Base-by-base conservation (phyloP, 2,113 vertebrate species). In the Coreoperca whiteheadi region DNA sequence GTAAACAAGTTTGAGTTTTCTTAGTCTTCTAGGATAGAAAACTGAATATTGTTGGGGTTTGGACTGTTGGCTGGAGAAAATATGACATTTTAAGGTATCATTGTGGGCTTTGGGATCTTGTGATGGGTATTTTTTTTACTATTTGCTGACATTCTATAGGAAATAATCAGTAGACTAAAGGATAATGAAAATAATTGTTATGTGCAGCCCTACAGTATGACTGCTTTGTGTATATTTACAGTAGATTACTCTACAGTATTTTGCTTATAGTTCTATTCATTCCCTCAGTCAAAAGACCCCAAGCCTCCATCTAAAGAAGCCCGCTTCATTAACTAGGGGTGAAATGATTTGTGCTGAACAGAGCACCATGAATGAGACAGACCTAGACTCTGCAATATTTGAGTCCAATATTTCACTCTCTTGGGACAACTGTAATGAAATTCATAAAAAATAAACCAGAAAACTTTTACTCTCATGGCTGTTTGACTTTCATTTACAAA, bases 401-500 rank as follows among this genome's bases (percentile, higher is more conserved):
- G 9, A 80, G 6, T 64, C 46, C 32, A 34, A 34, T 80, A 74
- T 61, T 16, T 75, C 25, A n/a, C 48, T 79, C 51, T 37, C 63
- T 46, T 32, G 30, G 4, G 15, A 69, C 18, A 6, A 43, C 51
- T 1, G 2, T 65, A 70, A 85, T 79, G 56, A 70, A 56, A 84
- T 79, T 65, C 50, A 76, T 48, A 79, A 60, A 51, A 81, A 39
- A 8, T 16, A 16, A 77, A 69, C 6, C 34, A 61, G 53, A 53
- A 74, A 77, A 68, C 23, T 20, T 86, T 68, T 54, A 83, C 23
- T 70, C 72, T 51, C 20, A 9, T 70, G 51, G 71, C 73, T 67
- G 65, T 87, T 81, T 79, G 53, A 82, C 34, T 81, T 46, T 46
- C 28, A 79, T 86, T 86, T 53, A 43, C 53, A 54, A 30, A 72